Evolutionary conservation across 2,888 invertebrate genomes (phyloP), one percentile per base, ranked within the genome.

Genomic region (Blastobasis lacticolella): DNA sequence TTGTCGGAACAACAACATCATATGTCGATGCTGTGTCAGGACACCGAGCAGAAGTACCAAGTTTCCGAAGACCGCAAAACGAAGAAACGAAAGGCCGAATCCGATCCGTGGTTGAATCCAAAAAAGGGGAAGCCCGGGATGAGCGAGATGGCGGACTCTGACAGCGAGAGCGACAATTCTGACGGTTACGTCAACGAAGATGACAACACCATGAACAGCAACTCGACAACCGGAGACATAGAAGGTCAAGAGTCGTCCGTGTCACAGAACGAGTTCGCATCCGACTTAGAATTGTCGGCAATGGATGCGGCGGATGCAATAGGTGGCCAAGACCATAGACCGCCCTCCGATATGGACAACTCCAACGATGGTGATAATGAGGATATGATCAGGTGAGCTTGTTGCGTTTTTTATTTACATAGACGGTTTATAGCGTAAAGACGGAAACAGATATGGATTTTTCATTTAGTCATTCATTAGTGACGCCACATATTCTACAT

Each of bases 41-140:
- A 88, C 53, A 60, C 53, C 50, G 84, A 84, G 37, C 56, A 55
- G 9, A 83, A 82, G 60, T 63, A 71, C 3, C 78, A 75, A 51
- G 49, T 56, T 10, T 52, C 66, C 0, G 85, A 81, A 9, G 90
- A 91, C 37, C 78, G 89, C 4, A 80, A 88, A 50, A 73, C 89
- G 3, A 92, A 91, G 64, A 92, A 92, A 63, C 86, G 93, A 56
- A 93, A 92, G 78, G 87, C 90, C 1, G 91, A 90, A 49, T 88
- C 90, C 49, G 82, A 84, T 53, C 89, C 91, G 50, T 90, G 91
- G 80, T 89, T 90, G 7, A 89, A 87, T 65, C 85, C 77, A 52
- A 92, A 92, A 61, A 93, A 92, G 71, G 89, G 90, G 10, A 91
- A 91, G 61, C 80, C 81, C 0, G 88, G 83, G 1, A 89, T 91